Evolutionary conservation across 2,797 vertebrate genomes (phyloP).

Genomic region (Premnoplex brunnescens): DNA sequence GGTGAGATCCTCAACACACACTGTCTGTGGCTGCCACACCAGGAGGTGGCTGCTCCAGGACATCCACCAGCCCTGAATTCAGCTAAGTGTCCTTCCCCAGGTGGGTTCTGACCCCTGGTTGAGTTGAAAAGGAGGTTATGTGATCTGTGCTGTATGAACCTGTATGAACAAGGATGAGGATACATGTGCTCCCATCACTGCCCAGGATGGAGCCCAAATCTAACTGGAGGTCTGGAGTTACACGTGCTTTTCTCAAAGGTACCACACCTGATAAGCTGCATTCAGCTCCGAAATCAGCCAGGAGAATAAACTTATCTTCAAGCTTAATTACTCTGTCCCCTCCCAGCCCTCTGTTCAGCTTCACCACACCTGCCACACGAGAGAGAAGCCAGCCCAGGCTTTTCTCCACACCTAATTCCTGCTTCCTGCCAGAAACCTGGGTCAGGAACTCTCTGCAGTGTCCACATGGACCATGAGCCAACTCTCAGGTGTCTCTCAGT

Average conservation of each 20-base stretch:
- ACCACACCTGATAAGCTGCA: not conserved
- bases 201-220: not conserved
- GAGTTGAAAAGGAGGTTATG: not conserved
- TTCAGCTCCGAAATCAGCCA: not conserved
- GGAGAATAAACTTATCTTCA: not conserved
- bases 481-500: not conserved
- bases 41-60: not conserved
- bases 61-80: not conserved
- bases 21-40: not conserved
- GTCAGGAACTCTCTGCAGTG: not conserved
- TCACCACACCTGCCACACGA: not conserved
- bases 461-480: not conserved
- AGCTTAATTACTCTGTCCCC: not conserved
- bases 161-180: not conserved
- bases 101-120: not conserved
- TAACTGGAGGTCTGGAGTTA: not conserved
- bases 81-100: not conserved
- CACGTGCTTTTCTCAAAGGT: not conserved
- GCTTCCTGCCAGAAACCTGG: not conserved
- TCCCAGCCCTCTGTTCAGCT: not conserved
- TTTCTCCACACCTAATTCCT: not conserved
- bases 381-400: not conserved
- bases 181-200: not conserved
- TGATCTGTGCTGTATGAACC: not conserved
- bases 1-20: not conserved